These are phyloP conservation scores for Desoria tigrina DNA, from an alignment of 2,888 invertebrate species.

Conservation along the genomic window DNA sequence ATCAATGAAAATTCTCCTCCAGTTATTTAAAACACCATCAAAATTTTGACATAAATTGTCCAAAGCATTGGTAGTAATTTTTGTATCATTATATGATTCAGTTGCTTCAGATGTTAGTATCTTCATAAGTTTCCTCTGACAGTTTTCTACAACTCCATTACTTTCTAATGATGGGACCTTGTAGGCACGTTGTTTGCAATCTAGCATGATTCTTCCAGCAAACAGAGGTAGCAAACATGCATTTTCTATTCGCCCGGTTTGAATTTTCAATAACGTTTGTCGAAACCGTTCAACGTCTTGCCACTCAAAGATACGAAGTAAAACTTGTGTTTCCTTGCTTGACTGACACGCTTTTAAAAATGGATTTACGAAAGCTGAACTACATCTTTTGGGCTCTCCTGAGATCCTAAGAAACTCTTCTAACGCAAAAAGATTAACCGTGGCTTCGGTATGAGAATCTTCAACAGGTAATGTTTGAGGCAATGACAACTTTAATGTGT, in stretches of 20 bases:
- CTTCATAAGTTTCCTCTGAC: neutral
- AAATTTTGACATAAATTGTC: neutral
- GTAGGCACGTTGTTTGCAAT: slow-evolving; percentile 7
- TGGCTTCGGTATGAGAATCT: neutral
- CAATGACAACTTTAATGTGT: neutral
- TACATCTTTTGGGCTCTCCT: slow-evolving; percentile 12
- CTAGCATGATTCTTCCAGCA: slow-evolving; percentile 39
- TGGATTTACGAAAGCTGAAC: slow-evolving; percentile 38
- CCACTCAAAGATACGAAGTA: slow-evolving; percentile 33
- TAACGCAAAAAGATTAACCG: neutral
- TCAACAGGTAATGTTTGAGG: neutral
- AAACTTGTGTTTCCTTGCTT: neutral
- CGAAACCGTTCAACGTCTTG: slow-evolving; percentile 46
- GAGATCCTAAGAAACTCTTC: slow-evolving; percentile 29
- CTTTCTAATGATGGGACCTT: slow-evolving; percentile 5
- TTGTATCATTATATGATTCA: neutral
- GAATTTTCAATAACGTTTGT: slow-evolving; percentile 29
- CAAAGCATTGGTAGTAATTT: neutral
- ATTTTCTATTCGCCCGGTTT: slow-evolving; percentile 19
- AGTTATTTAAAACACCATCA: slow-evolving; percentile 14
- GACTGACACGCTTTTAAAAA: slow-evolving; percentile 23
- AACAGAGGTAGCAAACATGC: slow-evolving; percentile 43
- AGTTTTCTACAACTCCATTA: neutral
- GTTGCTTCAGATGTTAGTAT: neutral
- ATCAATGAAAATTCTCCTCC: slow-evolving; percentile 23